A percentile compares a stretch with the other conserved stretches of the same genome.
Conservation (phyloP, 2,888 invertebrate genomes). For the Lithophane ornitopus region DNA sequence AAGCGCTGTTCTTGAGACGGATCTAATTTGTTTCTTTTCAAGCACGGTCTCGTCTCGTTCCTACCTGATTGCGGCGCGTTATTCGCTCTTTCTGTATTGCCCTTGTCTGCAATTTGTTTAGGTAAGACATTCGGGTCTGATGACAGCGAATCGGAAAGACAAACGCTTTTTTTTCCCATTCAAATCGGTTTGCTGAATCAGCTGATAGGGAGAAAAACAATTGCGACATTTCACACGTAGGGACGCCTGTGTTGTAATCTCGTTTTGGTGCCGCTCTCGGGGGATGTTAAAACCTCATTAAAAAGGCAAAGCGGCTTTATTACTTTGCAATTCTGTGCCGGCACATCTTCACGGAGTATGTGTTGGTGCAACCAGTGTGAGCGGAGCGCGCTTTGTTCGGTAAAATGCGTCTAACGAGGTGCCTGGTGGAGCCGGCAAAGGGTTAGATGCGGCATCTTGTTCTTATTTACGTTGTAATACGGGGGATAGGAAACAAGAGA, state of each 20-base stretch:
- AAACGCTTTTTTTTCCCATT: conserved; percentile 54
- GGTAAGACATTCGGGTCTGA: conserved; percentile 73
- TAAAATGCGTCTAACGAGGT: conserved; percentile 74
- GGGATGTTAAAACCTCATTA: conserved; percentile 75
- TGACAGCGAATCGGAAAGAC: conserved; percentile 63
- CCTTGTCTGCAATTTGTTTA: conserved; percentile 81
- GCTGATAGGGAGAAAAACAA: conserved; percentile 56
- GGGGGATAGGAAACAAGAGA: conserved; percentile 61
- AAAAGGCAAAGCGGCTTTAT: conserved; percentile 72
- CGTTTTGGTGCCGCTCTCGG: conserved; percentile 63
- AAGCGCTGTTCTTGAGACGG: conserved; percentile 85
- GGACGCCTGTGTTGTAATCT: conserved; percentile 66
- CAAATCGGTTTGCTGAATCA: conserved; percentile 62
- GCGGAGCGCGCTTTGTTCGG: conserved; percentile 70
- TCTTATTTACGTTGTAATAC: conserved; percentile 68
- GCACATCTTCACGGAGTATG: conserved; percentile 66
- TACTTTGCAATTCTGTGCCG: conserved; percentile 73
- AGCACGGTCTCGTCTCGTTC: conserved; percentile 80
- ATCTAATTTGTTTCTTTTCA: conserved; percentile 89
- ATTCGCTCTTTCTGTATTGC: conserved; percentile 77
- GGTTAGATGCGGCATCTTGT: conserved; percentile 68
- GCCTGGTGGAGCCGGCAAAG: conserved; percentile 59
- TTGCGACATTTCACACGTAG: conserved; percentile 64
- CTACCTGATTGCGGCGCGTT: conserved; percentile 81
- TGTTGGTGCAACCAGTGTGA: conserved; percentile 65